Evolutionary conservation across 2,113 vertebrate species (phyloP), one percentile per base, ranked within the genome.

Genomic region (Scortum barcoo): DNA sequence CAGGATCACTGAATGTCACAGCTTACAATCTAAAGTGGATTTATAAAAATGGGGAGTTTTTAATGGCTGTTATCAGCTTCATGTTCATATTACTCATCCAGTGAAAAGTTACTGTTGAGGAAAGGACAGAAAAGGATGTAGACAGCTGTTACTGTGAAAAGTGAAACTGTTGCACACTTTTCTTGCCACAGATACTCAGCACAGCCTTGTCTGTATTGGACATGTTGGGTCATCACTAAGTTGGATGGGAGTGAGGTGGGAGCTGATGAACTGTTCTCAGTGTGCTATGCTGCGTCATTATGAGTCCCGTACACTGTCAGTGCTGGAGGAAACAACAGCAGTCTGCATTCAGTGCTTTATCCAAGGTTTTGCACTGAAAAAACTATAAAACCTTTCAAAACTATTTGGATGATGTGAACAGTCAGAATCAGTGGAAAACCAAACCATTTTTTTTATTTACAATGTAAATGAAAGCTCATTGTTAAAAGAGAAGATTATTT

Each of bases 401-500:
- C 30, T 11, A 3, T 17, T 36, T 13, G 58, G 13, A 24, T 17
- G 17, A 3, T 19, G 10, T 1, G 51, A 51, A 60, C 38, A 16
- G 13, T 50, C 19, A 22, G 11, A n/a, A n/a, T 36, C 33, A 36
- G 33, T 2, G 5, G 20, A 20, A 30, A 63, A 24, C 5, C 68
- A 28, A 4, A 5, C 3, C 1, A 36, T 5, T 58, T 36, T 5
- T 58, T 36, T 20, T 8, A 46, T 61, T 10, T 26, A 8, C 22
- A 51, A 16, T 5, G 53, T 1, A 57, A 28, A 54, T 10, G 9
- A 60, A 73, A n/a, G 2, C 10, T 7, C 3, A 28, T 4, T 40
- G 8, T 83, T 82, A 76, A 84, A 85, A 86, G 71, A 63, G 44
- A 42, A 38, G 63, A 57, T n/a, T 72, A 17, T 89, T 87, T 83